Conservation (phyloP, 2,888 invertebrate species). For the Oithona nana region DNA sequence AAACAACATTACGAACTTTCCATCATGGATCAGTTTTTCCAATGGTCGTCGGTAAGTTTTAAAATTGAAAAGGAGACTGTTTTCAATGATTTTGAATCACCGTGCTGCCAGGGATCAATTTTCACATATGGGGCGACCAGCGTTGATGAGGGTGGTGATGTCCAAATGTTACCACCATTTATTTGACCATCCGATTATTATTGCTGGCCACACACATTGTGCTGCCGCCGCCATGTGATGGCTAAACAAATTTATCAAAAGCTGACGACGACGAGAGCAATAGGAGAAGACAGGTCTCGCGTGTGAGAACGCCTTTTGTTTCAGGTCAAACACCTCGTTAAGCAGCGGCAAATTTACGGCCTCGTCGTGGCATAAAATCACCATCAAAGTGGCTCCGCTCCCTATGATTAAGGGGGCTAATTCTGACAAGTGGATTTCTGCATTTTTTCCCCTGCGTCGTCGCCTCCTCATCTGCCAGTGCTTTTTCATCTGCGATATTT, state of each 20-base stretch:
- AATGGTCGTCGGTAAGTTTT: no score
- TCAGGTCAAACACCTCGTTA: conserved; percentile 17
- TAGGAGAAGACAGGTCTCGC: background rate
- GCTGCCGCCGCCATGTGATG: background rate
- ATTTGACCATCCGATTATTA: background rate
- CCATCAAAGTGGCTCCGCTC: background rate
- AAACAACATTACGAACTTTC: no score
- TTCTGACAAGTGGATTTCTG: background rate
- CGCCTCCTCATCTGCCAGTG: background rate
- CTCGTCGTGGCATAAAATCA: background rate
- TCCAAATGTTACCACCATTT: background rate
- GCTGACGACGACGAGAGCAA: background rate
- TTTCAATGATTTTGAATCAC: no score
- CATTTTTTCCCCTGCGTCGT: background rate
- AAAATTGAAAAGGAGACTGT: no score
- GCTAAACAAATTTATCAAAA: background rate
- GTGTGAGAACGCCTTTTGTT: conserved; percentile 1
- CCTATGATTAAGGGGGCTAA: background rate
- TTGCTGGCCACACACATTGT: background rate
- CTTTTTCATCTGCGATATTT: background rate
- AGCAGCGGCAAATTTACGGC: background rate
- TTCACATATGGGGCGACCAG: background rate
- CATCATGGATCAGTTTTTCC: no score
- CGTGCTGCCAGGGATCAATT: no score
- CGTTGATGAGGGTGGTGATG: background rate